Evolutionary conservation across 2,113 vertebrate species (phyloP).

Genomic region (Mionectes macconnelli): DNA sequence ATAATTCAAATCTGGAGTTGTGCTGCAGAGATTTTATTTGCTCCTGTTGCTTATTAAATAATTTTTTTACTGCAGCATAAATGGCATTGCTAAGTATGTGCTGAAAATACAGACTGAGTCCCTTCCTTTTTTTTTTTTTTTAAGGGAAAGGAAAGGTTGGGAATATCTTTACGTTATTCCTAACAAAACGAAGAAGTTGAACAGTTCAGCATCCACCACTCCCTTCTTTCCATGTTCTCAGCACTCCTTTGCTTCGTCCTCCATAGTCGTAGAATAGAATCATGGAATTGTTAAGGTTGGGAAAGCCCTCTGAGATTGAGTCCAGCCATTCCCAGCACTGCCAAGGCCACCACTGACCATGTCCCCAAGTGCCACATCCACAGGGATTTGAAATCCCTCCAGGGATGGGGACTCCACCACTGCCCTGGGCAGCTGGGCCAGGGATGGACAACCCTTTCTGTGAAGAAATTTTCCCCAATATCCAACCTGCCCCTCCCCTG

Average conservation of each 20-base stretch:
- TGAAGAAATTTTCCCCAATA: rapidly evolving
- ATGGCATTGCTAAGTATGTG: not conserved
- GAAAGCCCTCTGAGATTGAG: not conserved
- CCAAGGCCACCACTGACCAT: not conserved
- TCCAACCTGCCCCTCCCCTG: not conserved
- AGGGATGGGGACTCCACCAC: no score
- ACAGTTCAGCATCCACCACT: not conserved
- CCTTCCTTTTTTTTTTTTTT: not conserved
- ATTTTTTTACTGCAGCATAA: not conserved
- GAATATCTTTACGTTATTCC: not conserved
- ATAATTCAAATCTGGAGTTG: not conserved
- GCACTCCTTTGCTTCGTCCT: not conserved
- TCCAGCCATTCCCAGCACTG: not conserved
- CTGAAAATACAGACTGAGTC: not conserved
- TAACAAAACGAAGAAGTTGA: not conserved
- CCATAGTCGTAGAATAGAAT: not conserved
- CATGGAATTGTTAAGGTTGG: not conserved
- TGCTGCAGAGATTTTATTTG: not conserved
- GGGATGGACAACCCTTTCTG: not conserved
- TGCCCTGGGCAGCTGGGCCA: not conserved
- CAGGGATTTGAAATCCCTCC: rapidly evolving
- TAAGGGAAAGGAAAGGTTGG: not conserved
- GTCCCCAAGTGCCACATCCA: not conserved
- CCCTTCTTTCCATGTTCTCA: not conserved
- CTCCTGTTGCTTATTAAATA: not conserved